A percentile compares a stretch with the other conserved stretches of the same genome.
phyloP scores from a whole-genome alignment of 2,797 vertebrate genomes.

The Cyclopterus lumpus region DNA sequence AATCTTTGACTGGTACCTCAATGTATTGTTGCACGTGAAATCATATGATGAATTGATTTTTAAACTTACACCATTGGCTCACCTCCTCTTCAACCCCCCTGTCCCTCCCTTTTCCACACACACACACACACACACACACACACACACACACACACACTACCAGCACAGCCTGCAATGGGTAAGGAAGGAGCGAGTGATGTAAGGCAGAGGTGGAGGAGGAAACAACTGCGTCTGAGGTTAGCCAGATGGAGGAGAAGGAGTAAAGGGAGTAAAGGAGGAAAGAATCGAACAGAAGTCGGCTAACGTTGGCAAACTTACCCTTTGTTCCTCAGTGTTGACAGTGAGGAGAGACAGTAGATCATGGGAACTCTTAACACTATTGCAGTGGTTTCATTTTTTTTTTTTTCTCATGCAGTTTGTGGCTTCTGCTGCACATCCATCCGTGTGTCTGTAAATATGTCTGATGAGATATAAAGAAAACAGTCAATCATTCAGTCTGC shows the following conservation, averaged over 20 bases:
- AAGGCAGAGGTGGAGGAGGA: slow-evolving; percentile 82
- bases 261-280: neutral
- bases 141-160: slow-evolving; percentile 31
- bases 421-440: slow-evolving; percentile 30
- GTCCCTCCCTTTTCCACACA: slow-evolving; percentile 35
- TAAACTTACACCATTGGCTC: slow-evolving; percentile 62
- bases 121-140: slow-evolving; percentile 11
- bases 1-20: slow-evolving; percentile 18
- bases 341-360: slow-evolving; percentile 36
- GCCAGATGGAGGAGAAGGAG: slow-evolving; percentile 75
- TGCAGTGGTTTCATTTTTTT: slow-evolving; percentile 11
- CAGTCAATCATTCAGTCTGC: neutral
- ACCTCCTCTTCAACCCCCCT: slow-evolving; percentile 50
- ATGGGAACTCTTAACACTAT: slow-evolving; percentile 49
- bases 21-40: slow-evolving; percentile 24
- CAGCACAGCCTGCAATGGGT: slow-evolving; percentile 55
- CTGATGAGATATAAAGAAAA: neutral
- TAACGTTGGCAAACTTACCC: slow-evolving; percentile 47
- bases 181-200: slow-evolving; percentile 72
- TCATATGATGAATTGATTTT: slow-evolving; percentile 50
- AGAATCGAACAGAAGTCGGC: slow-evolving; percentile 30
- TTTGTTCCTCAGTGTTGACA: slow-evolving; percentile 43
- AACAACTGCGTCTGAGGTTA: slow-evolving; percentile 82
- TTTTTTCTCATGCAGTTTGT: slow-evolving; percentile 17
- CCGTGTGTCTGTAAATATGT: neutral